Evolutionary conservation across 2,113 vertebrate genomes (phyloP), one percentile per base, ranked within the genome.

Genomic region (Sinocyclocheilus rhinocerous): DNA sequence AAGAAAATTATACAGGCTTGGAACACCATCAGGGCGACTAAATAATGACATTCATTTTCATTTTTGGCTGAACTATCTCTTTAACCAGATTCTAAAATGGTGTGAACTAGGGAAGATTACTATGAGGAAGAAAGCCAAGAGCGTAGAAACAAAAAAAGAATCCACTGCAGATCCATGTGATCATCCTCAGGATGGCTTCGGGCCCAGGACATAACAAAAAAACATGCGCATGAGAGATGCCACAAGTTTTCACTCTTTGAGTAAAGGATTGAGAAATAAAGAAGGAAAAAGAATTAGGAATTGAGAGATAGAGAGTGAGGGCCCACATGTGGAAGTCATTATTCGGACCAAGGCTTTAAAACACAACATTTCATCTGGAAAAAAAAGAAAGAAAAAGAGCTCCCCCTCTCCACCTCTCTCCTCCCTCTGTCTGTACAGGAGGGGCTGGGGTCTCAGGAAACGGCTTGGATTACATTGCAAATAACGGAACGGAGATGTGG

Each of bases 301-400:
- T 85, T 86, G 85, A 85, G 89, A 86, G 93, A 94, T 93, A 93
- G 91, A 95, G 95, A 93, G 92, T 92, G 95, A 93, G 94, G 95
- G 95, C 95, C 90, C 96, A 97, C 98, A 99, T 99, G 96, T 99
- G 98, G 97, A 97, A 98, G 96, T 96, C 96, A 99, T 99, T 99
- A 99, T 95, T 97, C 95, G 96, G 94, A 95, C 93, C 96, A 95
- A 95, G 95, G 95, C 96, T 96, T 95, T 96, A 96, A 97, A 98
- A 98, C 97, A 97, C 96, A 98, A 97, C 97, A 97, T 98, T 97
- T 98, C 97, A 96, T 22, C 95, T 95, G 95, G 94, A 96, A 86
- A 73, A 76, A 76, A 81, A 33, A n/a, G 20, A 86, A 79, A 85
- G 33, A n/a, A 45, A 84, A 86, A 79, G 48, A 90, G 57, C 81